These are phyloP conservation scores for Onychorhynchus coronatus DNA, from an alignment of 2,113 vertebrate species.

Conservation along the genomic window DNA sequence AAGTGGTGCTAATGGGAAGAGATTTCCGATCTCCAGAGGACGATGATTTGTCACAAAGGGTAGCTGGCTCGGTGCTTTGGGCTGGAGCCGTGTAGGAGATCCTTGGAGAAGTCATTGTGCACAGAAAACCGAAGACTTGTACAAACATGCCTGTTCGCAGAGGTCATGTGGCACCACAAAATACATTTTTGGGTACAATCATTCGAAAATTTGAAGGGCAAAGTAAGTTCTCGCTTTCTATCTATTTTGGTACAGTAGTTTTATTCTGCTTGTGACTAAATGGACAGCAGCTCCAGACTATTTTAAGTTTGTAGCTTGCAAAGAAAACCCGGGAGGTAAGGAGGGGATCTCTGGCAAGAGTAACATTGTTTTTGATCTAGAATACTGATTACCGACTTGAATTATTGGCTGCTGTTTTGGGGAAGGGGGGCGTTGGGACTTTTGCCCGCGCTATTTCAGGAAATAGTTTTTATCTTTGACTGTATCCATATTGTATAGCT, in stretches of 20 bases:
- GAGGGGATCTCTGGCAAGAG: neutral
- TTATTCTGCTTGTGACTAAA: slow-evolving; percentile 44
- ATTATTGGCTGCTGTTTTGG: neutral
- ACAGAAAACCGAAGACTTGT: slow-evolving; percentile 69
- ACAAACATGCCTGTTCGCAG: slow-evolving; percentile 97
- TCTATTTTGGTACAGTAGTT: slow-evolving; percentile 60
- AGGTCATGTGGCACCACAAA: slow-evolving; percentile 99
- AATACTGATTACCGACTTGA: slow-evolving; percentile 41
- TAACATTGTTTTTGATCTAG: slow-evolving; percentile 46
- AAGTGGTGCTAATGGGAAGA: slow-evolving; percentile 76
- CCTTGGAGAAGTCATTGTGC: slow-evolving; percentile 72
- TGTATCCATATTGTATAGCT: slow-evolving; percentile 25
- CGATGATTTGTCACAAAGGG: slow-evolving; percentile 77
- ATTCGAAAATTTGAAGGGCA: slow-evolving; percentile 99
- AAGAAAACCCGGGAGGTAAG: slow-evolving; percentile 37
- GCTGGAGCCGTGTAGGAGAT: slow-evolving; percentile 79
- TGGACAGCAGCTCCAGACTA: slow-evolving; percentile 56
- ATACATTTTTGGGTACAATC: slow-evolving; percentile 97
- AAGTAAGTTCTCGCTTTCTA: slow-evolving; percentile 87
- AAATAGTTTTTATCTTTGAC: slow-evolving; percentile 31
- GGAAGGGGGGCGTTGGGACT: too few species aligned
- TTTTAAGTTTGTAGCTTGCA: slow-evolving; percentile 60
- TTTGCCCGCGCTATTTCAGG: neutral
- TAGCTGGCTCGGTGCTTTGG: slow-evolving; percentile 68
- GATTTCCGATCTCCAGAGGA: slow-evolving; percentile 68